Evolutionary conservation across 2,113 vertebrate genomes (phyloP).

Genomic region (Gnathonemus echidnorhynchus): DNA sequence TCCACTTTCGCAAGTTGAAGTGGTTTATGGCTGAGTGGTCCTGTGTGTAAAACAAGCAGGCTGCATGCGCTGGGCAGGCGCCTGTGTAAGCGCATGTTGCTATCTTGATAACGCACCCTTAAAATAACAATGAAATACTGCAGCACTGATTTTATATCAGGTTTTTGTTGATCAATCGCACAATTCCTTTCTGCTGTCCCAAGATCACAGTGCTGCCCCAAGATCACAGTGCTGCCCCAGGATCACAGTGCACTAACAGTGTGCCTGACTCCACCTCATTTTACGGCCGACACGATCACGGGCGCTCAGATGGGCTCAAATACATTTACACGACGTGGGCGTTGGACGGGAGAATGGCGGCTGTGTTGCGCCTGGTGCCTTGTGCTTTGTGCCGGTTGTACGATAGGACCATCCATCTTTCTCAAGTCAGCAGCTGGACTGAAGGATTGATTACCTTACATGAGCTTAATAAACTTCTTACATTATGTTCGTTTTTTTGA

Average conservation of each 20-base stretch:
- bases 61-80: neutral
- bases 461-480: neutral
- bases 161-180: neutral
- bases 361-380: neutral
- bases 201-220: neutral
- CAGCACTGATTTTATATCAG: neutral
- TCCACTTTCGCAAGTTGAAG: neutral
- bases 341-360: neutral
- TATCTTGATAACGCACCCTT: neutral
- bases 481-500: neutral
- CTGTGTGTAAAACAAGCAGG: neutral
- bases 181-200: neutral
- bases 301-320: neutral
- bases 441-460: neutral
- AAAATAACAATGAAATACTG: neutral
- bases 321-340: neutral
- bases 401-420: neutral
- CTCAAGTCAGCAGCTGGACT: neutral
- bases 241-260: neutral
- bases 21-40: neutral
- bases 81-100: neutral
- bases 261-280: neutral
- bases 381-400: neutral
- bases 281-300: neutral
- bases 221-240: neutral